phyloP scores from a whole-genome alignment of 2,888 invertebrate species.

The Stegana nigrithorax region DNA sequence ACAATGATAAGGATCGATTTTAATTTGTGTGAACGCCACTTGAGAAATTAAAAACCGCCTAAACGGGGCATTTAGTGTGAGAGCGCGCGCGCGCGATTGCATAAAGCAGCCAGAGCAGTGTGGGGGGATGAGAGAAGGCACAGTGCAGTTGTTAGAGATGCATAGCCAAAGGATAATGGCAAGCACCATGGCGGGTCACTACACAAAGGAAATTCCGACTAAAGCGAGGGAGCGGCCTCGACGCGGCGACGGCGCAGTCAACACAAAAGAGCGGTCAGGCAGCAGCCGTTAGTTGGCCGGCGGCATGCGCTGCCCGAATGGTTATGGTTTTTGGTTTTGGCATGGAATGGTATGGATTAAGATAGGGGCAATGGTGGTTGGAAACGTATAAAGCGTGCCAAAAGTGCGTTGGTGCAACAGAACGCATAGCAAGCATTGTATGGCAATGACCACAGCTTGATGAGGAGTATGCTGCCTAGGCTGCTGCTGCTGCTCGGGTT shows the following conservation, averaged over 20 bases:
- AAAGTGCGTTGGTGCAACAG: constrained; percentile 50
- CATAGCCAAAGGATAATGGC: background rate
- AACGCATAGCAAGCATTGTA: constrained; percentile 28
- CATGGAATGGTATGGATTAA: constrained; percentile 22
- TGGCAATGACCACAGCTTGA: constrained; percentile 33
- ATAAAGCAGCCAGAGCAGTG: constrained; percentile 33
- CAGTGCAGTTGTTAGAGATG: too few species aligned
- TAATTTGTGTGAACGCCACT: constrained; percentile 46
- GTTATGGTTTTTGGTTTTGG: constrained; percentile 31
- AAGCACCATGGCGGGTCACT: too few species aligned
- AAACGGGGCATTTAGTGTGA: constrained; percentile 49
- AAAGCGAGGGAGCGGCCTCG: too few species aligned
- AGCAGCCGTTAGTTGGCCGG: background rate
- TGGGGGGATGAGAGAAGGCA: too few species aligned
- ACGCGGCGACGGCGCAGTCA: background rate
- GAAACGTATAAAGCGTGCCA: constrained; percentile 47
- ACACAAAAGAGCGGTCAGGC: constrained; percentile 15
- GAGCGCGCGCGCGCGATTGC: background rate
- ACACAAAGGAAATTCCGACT: too few species aligned
- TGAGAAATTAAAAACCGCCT: constrained; percentile 46
- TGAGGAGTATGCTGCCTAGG: constrained; percentile 18
- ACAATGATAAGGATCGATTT: constrained; percentile 53
- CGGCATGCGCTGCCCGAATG: constrained; percentile 26
- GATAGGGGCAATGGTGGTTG: constrained; percentile 30
- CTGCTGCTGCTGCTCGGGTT: background rate